Evolutionary conservation across 35 echinoderm and acorn worm genomes (phyloP).

Genomic region (Hemicentrotus pulcherrimus): DNA sequence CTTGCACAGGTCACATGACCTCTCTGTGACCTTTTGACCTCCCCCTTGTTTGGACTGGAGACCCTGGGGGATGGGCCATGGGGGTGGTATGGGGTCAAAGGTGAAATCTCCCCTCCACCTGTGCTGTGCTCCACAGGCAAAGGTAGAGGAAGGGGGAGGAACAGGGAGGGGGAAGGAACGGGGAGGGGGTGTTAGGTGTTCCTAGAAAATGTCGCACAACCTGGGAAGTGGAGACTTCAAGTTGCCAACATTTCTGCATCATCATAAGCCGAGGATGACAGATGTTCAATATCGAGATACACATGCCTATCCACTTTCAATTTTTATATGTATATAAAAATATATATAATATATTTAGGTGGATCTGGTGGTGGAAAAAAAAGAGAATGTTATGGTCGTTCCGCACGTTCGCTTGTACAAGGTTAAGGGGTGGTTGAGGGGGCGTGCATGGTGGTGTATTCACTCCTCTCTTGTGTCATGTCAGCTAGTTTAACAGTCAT

Average conservation of each 20-base stretch:
- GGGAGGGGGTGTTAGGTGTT: neutral
- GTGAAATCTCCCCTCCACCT: neutral
- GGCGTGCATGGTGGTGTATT: neutral
- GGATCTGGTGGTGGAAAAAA: neutral
- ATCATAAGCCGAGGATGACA: neutral
- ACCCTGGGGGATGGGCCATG: neutral
- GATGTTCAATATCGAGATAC: neutral
- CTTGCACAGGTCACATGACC: neutral
- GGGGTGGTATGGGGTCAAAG: neutral
- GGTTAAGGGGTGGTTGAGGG: constrained; percentile 4
- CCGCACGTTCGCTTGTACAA: neutral
- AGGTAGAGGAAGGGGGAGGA: neutral
- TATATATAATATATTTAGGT: neutral
- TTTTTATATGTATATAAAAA: neutral
- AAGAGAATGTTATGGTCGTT: constrained; percentile 15
- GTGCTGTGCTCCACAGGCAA: neutral
- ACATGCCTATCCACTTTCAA: neutral
- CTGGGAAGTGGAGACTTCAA: neutral
- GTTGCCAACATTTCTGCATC: neutral
- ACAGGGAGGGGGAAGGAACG: neutral
- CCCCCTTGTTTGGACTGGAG: constrained; percentile 1
- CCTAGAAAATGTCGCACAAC: neutral
- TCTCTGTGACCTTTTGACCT: neutral
- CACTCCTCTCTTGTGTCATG: neutral
- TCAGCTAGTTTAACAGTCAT: neutral